phyloP scores from a whole-genome alignment of 2,113 vertebrate genomes.

The Marcusenius ussheri region DNA sequence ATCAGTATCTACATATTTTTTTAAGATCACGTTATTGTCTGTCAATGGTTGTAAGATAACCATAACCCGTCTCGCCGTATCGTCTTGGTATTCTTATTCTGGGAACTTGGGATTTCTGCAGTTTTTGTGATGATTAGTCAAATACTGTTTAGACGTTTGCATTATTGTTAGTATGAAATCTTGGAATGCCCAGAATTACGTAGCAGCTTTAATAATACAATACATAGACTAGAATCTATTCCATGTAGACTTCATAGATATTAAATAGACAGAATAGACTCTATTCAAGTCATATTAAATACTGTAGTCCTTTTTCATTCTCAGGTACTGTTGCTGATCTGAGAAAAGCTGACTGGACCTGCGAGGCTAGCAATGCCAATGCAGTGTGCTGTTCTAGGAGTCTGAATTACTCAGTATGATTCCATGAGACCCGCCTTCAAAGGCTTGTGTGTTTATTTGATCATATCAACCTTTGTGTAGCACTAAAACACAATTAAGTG shows the following conservation, averaged over 20 bases:
- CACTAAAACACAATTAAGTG: slow-evolving; percentile 36
- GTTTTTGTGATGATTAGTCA: not conserved
- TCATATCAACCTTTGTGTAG: slow-evolving; percentile 44
- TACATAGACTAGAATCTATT: not conserved
- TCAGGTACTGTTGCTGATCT: slow-evolving; percentile 5
- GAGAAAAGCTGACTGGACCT: not conserved
- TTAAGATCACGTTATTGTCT: not conserved
- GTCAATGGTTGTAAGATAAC: not conserved
- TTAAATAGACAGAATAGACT: not conserved
- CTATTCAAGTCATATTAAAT: not conserved
- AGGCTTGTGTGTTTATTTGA: slow-evolving; percentile 45
- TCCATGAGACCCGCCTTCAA: slow-evolving; percentile 43
- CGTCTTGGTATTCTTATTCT: not conserved
- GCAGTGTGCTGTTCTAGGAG: no score
- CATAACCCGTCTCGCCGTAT: not conserved
- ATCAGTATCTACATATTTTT: not conserved
- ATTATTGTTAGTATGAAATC: not conserved
- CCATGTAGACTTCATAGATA: not conserved
- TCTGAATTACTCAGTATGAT: slow-evolving; percentile 14
- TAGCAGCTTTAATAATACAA: not conserved
- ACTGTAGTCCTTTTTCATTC: not conserved
- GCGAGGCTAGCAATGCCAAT: no score
- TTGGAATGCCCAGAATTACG: not conserved
- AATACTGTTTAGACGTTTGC: not conserved
- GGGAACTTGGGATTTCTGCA: not conserved